Conservation (phyloP, 2,888 invertebrate genomes). For the Torymus aiolomorphi region DNA sequence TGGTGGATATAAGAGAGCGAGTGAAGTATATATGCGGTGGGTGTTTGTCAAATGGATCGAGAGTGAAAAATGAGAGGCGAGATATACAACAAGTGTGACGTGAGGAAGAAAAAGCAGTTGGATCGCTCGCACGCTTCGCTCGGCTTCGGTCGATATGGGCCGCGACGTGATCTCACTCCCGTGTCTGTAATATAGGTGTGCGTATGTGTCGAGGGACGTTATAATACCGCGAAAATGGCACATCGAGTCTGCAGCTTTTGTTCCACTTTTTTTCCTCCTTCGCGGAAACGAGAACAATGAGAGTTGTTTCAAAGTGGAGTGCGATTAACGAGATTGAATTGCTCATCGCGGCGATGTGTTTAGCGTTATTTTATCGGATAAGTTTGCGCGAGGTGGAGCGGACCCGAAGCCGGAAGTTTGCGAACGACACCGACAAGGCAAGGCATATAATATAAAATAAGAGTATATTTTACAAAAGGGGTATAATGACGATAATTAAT, state of each 20-base stretch:
- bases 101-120: slow-evolving; percentile 58
- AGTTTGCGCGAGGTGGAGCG: too few species aligned
- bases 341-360: too few species aligned
- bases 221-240: background rate
- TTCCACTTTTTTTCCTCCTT: too few species aligned
- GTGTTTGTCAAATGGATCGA: slow-evolving; percentile 16
- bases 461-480: slow-evolving; percentile 66
- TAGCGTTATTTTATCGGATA: too few species aligned
- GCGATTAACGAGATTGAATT: too few species aligned
- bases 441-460: slow-evolving; percentile 63
- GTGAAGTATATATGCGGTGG: background rate
- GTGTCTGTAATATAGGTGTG: background rate
- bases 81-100: background rate
- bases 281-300: too few species aligned
- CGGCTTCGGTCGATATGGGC: slow-evolving; percentile 13
- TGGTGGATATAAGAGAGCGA: slow-evolving; percentile 15
- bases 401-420: slow-evolving; percentile 43
- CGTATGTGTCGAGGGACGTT: background rate
- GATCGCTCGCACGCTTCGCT: slow-evolving; percentile 57
- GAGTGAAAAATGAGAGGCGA: slow-evolving; percentile 21
- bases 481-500: slow-evolving; percentile 63
- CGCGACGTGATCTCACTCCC: background rate
- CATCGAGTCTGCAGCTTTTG: too few species aligned
- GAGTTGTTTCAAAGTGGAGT: too few species aligned
- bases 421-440: slow-evolving; percentile 59